Conservation (phyloP, 2,797 vertebrate species). For the Xyrichtys novacula region DNA sequence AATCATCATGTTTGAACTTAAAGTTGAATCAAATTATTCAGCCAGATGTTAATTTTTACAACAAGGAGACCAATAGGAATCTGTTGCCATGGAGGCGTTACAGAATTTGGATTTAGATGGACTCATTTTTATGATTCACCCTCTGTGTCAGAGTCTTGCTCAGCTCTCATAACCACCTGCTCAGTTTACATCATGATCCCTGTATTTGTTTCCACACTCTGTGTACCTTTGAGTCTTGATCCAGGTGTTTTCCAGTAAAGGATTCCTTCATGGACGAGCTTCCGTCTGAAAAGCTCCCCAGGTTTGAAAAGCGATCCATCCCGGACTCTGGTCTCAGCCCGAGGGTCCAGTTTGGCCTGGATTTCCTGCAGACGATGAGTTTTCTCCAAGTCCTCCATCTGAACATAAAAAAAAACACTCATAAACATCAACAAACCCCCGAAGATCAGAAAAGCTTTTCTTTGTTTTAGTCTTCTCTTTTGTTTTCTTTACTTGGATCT, state of each 20-base stretch:
- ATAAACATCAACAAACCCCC: background rate
- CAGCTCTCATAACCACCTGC: too few relatives aligned
- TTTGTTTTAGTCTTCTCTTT: background rate
- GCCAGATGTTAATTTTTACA: too few relatives aligned
- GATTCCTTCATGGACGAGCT: conserved; percentile 89
- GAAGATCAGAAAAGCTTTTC: background rate
- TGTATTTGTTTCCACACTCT: background rate
- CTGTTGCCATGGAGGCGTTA: too few relatives aligned
- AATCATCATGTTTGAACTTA: too few relatives aligned
- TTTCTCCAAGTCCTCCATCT: conserved; percentile 90
- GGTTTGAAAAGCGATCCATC: conserved; percentile 84
- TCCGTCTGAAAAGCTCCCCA: conserved; percentile 88
- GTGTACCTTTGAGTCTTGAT: conserved; percentile 89
- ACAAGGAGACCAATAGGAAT: too few relatives aligned
- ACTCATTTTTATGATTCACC: too few relatives aligned
- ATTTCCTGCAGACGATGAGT: conserved; percentile 90
- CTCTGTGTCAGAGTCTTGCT: too few relatives aligned
- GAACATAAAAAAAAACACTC: conserved; percentile 2
- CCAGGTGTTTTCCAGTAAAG: conserved; percentile 90
- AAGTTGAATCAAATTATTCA: too few relatives aligned
- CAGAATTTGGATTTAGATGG: too few relatives aligned
- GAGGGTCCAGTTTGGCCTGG: conserved; percentile 86
- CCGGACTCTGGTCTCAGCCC: conserved; percentile 82
- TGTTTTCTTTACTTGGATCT: background rate
- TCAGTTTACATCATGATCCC: background rate